Conservation (phyloP, 2,797 vertebrate species). For the Propithecus perrieri region DNA sequence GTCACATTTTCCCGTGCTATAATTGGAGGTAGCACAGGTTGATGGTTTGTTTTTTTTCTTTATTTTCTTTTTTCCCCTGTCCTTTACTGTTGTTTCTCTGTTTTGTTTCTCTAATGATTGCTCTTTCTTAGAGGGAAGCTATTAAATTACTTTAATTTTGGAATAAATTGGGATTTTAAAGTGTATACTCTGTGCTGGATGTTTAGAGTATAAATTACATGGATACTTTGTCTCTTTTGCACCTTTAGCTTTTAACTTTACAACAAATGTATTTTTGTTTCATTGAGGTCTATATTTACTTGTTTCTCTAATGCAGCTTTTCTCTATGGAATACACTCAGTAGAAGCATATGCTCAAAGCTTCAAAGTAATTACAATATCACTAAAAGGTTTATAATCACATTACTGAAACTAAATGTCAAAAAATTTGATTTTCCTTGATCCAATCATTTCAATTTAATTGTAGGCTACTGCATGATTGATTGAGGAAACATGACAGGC, state of each 20-base stretch:
- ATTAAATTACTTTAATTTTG: background rate
- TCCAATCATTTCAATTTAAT: conserved; percentile 84
- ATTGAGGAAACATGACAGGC: conserved; percentile 78
- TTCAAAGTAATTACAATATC: conserved; percentile 87
- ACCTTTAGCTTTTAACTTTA: conserved; percentile 71
- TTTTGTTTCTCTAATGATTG: background rate
- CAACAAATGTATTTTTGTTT: conserved; percentile 45
- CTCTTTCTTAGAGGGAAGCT: background rate
- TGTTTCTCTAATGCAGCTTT: conserved; percentile 70
- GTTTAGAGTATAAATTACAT: background rate
- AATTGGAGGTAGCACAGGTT: background rate
- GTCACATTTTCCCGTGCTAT: background rate
- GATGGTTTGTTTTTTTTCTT: background rate
- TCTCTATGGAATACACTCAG: conserved; percentile 80
- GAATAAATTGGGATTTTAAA: background rate
- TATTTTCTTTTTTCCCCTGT: fast-evolving
- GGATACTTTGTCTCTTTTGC: background rate
- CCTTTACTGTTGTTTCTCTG: background rate
- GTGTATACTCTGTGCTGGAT: background rate
- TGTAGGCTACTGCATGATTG: conserved; percentile 71
- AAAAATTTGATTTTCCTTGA: conserved; percentile 86
- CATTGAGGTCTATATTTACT: conserved; percentile 68
- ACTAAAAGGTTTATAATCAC: conserved; percentile 89
- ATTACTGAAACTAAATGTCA: conserved; percentile 84
- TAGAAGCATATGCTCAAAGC: conserved; percentile 85